Evolutionary conservation across 2,888 invertebrate species (phyloP).

Genomic region (Chorisops tibialis): DNA sequence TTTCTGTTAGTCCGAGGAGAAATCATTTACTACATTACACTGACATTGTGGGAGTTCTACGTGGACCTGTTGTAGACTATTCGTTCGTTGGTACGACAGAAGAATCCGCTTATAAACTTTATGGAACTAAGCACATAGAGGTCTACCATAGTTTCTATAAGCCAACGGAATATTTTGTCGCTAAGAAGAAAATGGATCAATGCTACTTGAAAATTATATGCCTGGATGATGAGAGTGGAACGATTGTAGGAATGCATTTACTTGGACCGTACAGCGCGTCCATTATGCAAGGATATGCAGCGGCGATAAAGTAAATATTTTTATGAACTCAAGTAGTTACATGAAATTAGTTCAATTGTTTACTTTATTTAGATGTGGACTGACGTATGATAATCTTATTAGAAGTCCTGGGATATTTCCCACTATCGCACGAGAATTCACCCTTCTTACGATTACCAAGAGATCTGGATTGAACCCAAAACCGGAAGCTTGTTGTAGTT

Average conservation of each 20-base stretch:
- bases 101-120: conserved; percentile 6
- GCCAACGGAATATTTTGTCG: conserved; percentile 1
- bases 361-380: conserved; percentile 9
- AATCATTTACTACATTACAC: background rate
- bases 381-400: conserved; percentile 3
- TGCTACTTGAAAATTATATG: conserved; percentile 25
- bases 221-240: background rate
- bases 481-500: conserved; percentile 10
- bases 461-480: conserved; percentile 15
- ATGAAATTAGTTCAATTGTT: background rate
- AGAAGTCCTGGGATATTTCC: conserved; percentile 12
- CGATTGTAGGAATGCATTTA: conserved; percentile 26
- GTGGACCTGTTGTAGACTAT: conserved; percentile 11
- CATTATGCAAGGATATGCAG: conserved; percentile 26
- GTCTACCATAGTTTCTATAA: conserved; percentile 11
- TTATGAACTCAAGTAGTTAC: background rate
- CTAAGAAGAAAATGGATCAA: background rate
- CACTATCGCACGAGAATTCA: conserved; percentile 20
- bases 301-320: conserved; percentile 11
- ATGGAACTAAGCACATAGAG: conserved; percentile 11
- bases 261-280: conserved; percentile 11
- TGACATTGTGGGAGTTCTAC: conserved; percentile 11
- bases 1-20: too few relatives aligned
- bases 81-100: conserved; percentile 20
- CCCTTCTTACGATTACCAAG: conserved; percentile 15